Evolutionary conservation across 2,888 invertebrate species (phyloP), one percentile per base, ranked within the genome.

Genomic region (Choristoneura rosaceana): DNA sequence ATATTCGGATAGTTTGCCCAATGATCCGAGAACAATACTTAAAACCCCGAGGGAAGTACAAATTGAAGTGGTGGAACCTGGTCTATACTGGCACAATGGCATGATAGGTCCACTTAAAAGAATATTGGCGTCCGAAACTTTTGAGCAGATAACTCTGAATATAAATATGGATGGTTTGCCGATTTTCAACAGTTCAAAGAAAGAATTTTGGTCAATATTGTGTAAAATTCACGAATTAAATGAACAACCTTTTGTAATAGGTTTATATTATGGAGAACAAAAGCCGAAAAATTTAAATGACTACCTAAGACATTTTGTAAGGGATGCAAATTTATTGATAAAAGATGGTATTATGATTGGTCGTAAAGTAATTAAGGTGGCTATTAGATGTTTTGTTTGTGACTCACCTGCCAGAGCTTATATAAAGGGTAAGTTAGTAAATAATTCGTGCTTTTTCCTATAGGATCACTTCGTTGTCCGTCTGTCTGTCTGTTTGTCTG

Each of bases 131-230:
- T 33, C 12, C 55, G 45, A 50, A 52, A 50, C 45, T 12, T 5
- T 38, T 38, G 38, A 38, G 38, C 38, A 33, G 10, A 67, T 74
- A 63, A 58, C 64, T 34, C 33, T 77, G 15, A 62, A 62, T 45
- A 45, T 62, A 17, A 62, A 62, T 62, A 45, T 62, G 15, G 76
- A 78, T 61, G 78, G 78, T 0, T 61, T 76, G n/a, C 78, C 78
- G 45, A 50, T 75, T 5, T 76, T 52, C 15, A 76, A 76, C 10
- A 78, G 78, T 62, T 76, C 78, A 4, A 70, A 67, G 65, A 14
- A 73, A 3, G 69, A 78, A 58, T 68, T 78, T 45, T 78, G 78
- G 78, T 75, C 78, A 12, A 76, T 78, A 50, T 58, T 77, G n/a
- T 74, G 70, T 17, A 73, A 63, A 25, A 61, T 77, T 59, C 61